Base-by-base conservation (phyloP, 2,113 vertebrate species). In the Hyperoodon ampullatus region DNA sequence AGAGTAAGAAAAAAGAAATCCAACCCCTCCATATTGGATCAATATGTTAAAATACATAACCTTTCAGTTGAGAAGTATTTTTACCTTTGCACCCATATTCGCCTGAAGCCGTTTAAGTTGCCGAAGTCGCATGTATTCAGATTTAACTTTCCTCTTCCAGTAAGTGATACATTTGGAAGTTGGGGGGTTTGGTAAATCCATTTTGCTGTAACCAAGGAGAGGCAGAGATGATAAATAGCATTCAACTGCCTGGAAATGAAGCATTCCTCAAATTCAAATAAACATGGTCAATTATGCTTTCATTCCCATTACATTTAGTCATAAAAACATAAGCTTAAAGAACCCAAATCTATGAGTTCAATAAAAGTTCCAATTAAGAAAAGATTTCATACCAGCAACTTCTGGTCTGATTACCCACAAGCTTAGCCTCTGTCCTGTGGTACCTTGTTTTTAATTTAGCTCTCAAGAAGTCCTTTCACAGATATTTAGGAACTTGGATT, bases 91-190 rank as follows among this genome's bases (percentile, higher is more conserved):
- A 97, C 99, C 98, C 99, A 99, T 95, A 98, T 99, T 99, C 61
- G 99, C 98, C 98, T 99, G 99, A 98, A 99, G 98, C 95, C 99
- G 99, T 97, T 99, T 99, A 75, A 99, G 99, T 88, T 99, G 99
- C 95, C 99, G 99, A 16, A 99, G 99, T 5, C 99, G 99, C 99
- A 99, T 99, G 9, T 99, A 99, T 96, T 99, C 99, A 0, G 99
- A 99, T 97, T 99, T 99, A 94, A 99, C 99, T 97, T 99, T 99
- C 95, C 99, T 99, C 92, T 99, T 99, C 99, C 99, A 99, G 90
- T 99, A 99, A 35, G 99, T 98, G 81, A 99, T 99, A 11, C 99
- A 99, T 88, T 98, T 98, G 1, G 98, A 98, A 0, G 98, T 98
- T 1, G 98, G 97, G 16, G 98, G 97, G 85, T 98, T 98, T 97